These are phyloP conservation scores for Scrobipalpa costella DNA, from an alignment of 2,888 invertebrate genomes.

Conservation along the genomic window DNA sequence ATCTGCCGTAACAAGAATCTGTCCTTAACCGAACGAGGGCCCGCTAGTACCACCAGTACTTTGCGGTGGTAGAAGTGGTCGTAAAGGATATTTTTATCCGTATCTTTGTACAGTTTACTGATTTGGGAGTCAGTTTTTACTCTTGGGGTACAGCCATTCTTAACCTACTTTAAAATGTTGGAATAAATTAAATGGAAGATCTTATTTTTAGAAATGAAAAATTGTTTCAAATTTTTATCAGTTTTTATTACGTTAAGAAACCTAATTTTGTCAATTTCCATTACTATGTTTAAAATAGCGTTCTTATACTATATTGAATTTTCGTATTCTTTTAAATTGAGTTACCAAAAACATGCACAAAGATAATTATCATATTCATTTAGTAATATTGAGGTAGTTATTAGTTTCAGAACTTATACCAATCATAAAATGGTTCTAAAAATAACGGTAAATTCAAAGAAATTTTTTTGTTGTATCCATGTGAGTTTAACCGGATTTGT, in stretches of 20 bases:
- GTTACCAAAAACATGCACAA: slow-evolving; percentile 79
- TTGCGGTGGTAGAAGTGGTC: too few species aligned
- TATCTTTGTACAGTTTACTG: too few species aligned
- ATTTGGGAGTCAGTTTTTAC: too few species aligned
- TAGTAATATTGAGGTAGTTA: slow-evolving; percentile 82
- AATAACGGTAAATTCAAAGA: slow-evolving; percentile 71
- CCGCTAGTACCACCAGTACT: too few species aligned
- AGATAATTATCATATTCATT: slow-evolving; percentile 80
- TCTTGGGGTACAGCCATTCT: too few species aligned
- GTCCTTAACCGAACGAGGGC: too few species aligned
- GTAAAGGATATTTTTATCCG: too few species aligned
- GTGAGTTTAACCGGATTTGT: slow-evolving; percentile 45
- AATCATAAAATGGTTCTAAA: slow-evolving; percentile 77
- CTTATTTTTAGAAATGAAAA: slow-evolving; percentile 10
- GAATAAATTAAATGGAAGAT: too few species aligned
- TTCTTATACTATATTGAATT: slow-evolving; percentile 75
- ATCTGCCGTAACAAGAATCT: too few species aligned
- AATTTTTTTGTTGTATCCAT: slow-evolving; percentile 57
- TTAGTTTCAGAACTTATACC: slow-evolving; percentile 81
- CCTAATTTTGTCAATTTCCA: slow-evolving; percentile 78
- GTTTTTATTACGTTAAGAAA: slow-evolving; percentile 80
- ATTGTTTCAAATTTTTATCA: slow-evolving; percentile 52
- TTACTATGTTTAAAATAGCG: slow-evolving; percentile 78
- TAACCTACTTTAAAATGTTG: too few species aligned
- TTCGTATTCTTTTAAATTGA: slow-evolving; percentile 64